Evolutionary conservation across 2,888 invertebrate genomes (phyloP).

Genomic region (Synanthedon vespiformis): DNA sequence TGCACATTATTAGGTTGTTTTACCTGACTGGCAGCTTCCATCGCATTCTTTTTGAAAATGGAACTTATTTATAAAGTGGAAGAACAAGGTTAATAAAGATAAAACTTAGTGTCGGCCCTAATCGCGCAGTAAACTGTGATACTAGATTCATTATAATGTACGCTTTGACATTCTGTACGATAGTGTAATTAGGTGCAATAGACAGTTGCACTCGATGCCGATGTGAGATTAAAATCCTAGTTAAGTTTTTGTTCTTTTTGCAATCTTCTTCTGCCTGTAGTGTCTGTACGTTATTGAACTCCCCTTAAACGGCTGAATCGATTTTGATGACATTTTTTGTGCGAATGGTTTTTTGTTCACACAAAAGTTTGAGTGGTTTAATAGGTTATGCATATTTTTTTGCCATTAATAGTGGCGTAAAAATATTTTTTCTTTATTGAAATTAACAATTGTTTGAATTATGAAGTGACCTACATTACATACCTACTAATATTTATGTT

Average conservation of each 20-base stretch:
- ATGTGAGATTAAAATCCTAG: background rate
- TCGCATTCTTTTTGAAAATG: background rate
- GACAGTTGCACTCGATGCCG: background rate
- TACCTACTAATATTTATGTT: too few relatives aligned
- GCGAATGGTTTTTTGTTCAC: too few relatives aligned
- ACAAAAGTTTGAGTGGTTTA: too few relatives aligned
- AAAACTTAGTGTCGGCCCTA: constrained; percentile 3
- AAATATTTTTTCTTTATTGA: too few relatives aligned
- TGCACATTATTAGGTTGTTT: background rate
- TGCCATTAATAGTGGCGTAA: too few relatives aligned
- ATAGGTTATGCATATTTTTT: too few relatives aligned
- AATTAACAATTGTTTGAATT: too few relatives aligned
- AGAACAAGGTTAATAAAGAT: constrained; percentile 5
- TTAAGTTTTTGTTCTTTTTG: background rate
- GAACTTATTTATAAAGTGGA: background rate
- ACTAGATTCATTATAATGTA: constrained; percentile 1
- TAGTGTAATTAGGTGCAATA: constrained; percentile 3
- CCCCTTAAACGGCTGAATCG: too few relatives aligned
- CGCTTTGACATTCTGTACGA: constrained; percentile 1
- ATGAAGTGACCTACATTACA: too few relatives aligned
- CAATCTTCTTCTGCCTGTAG: background rate
- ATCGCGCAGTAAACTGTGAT: constrained; percentile 4
- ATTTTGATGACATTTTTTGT: too few relatives aligned
- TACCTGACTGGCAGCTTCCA: background rate
- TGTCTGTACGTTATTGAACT: too few relatives aligned